Base-by-base conservation (phyloP, 2,888 invertebrate genomes). In the Hyles lineata region DNA sequence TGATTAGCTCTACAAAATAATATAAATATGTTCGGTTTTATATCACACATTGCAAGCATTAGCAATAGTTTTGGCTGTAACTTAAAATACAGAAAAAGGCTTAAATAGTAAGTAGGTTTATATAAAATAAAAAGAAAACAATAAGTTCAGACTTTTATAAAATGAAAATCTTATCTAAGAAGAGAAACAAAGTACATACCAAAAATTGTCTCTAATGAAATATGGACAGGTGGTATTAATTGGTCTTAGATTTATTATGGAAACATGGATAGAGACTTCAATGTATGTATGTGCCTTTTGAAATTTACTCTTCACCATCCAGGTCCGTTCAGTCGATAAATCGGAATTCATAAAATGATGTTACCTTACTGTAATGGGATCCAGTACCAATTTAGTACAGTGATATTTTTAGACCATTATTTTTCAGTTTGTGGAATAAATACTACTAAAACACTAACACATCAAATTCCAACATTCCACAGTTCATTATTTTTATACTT, bases 261-360 rank as follows among this genome's bases (percentile, higher is more conserved):
- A 58, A 58, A 72, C 43, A 72, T 67, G 76, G 78, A 77, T 67
- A 78, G 79, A 77, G 70, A 74, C 76, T 70, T 62, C 23, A 55
- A 70, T 80, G 80, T 80, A 84, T 85, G 85, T 81, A 89, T 88
- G 91, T 92, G 93, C 92, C 93, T 92, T 91, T 89, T 79, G 81
- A 86, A 87, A 85, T 86, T 83, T 80, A 83, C 86, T 83, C 82
- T 83, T 88, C 89, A 90, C 89, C 90, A 90, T 90, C 89, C 90
- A 89, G 87, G 87, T 87, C 85, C 86, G 89, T 82, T 85, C 84
- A 88, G 89, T 91, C 90, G 89, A 88, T 85, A 76, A 78, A 77
- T 83, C 82, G 80, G 85, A 81, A 86, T 83, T 86, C 80, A 81
- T 85, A 83, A 80, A 75, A 72, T 63, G 61, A 63, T 70, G 55